These are phyloP conservation scores for Kuschelorhynchus macadamiae DNA, from an alignment of 2,888 invertebrate species.

Conservation along the genomic window DNA sequence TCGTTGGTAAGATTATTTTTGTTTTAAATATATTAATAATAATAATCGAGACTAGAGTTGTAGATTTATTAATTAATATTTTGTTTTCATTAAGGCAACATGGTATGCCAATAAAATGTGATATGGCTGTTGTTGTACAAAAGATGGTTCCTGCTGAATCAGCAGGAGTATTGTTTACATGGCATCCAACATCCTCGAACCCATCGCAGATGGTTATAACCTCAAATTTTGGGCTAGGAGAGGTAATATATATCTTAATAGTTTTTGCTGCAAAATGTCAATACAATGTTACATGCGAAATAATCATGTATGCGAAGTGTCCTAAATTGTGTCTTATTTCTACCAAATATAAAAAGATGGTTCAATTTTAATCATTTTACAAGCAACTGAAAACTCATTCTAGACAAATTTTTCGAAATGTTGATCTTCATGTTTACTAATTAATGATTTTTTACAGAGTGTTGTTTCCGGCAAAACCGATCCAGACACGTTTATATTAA, in stretches of 20 bases:
- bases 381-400: too few species aligned
- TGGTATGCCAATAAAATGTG: constrained; percentile 77
- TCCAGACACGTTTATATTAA: constrained; percentile 80
- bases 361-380: too few species aligned
- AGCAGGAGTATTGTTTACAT: constrained; percentile 87
- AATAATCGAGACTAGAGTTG: background rate
- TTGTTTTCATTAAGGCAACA: constrained; percentile 73
- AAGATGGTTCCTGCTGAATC: constrained; percentile 79
- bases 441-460: constrained; percentile 76
- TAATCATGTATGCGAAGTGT: too few species aligned
- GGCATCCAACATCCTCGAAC: constrained; percentile 82
- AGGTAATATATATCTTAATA: constrained; percentile 70
- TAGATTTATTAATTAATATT: constrained; percentile 3
- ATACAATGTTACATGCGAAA: too few species aligned
- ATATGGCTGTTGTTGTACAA: constrained; percentile 88
- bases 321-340: too few species aligned
- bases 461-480: constrained; percentile 85
- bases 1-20: constrained; percentile 73
- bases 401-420: too few species aligned
- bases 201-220: constrained; percentile 79
- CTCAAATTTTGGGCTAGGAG: constrained; percentile 87
- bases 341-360: too few species aligned
- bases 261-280: constrained; percentile 5
- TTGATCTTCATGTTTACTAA: too few species aligned
- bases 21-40: background rate